These are phyloP conservation scores for Rhopalosiphum padi DNA, from an alignment of 1,140 invertebrate genomes.

Conservation along the genomic window DNA sequence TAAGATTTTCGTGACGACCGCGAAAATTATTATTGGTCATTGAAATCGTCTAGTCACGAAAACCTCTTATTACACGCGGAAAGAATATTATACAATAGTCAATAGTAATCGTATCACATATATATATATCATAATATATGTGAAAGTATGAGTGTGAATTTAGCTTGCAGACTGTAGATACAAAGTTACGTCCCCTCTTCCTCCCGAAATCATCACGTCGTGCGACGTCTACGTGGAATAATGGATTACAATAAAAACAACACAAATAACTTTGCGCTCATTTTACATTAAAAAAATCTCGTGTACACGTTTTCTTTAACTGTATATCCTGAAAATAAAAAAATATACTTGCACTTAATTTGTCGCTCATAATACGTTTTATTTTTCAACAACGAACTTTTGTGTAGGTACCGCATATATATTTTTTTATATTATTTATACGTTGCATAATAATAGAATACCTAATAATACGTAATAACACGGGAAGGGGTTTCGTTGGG, in stretches of 20 bases:
- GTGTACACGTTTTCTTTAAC: neutral
- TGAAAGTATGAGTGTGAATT: neutral
- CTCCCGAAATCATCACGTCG: neutral
- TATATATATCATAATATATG: no score
- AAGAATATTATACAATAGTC: neutral
- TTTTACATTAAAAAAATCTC: neutral
- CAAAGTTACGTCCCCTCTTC: neutral
- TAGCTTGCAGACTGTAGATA: neutral
- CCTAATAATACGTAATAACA: neutral
- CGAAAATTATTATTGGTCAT: constrained; percentile 5
- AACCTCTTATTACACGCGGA: neutral
- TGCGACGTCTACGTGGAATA: neutral
- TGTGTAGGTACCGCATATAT: neutral
- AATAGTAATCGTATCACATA: neutral
- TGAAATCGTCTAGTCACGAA: constrained; percentile 32
- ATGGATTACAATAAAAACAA: neutral
- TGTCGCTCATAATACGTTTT: neutral
- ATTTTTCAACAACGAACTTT: neutral
- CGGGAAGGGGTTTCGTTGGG: neutral
- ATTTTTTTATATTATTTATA: neutral
- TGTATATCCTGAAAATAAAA: neutral
- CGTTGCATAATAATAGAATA: neutral
- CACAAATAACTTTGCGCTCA: neutral
- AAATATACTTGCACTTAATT: neutral
- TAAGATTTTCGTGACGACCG: neutral